Conservation (phyloP, 2,113 vertebrate species). For the Archocentrus centrarchus region DNA sequence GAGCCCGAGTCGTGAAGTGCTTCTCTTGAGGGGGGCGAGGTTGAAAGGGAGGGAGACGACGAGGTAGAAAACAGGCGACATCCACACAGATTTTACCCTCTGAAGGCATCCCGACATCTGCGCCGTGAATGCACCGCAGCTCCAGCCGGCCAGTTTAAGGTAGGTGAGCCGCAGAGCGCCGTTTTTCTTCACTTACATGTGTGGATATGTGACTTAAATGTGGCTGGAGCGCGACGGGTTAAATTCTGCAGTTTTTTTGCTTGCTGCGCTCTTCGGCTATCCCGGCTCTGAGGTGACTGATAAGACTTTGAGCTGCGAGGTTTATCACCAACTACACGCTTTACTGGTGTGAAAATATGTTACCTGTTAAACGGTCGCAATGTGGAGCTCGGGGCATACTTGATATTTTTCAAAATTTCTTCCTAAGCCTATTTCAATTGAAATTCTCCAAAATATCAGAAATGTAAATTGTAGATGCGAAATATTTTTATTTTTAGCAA, state of each 20-base stretch:
- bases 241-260: constrained; percentile 85
- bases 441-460: not conserved
- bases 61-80: constrained; percentile 38
- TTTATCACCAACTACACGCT: not conserved
- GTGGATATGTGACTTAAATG: not conserved
- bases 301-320: not conserved
- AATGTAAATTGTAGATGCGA: not conserved
- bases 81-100: constrained; percentile 22
- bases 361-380: not conserved
- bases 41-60: constrained; percentile 54
- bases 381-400: not conserved
- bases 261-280: constrained; percentile 51
- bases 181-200: constrained; percentile 27
- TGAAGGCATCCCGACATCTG: constrained; percentile 36
- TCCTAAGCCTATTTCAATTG: not conserved
- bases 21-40: constrained; percentile 71
- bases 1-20: constrained; percentile 72
- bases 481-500: not conserved
- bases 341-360: constrained; percentile 17
- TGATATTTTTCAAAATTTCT: not conserved
- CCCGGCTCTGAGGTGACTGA: constrained; percentile 46
- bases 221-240: constrained; percentile 77
- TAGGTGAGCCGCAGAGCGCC: constrained; percentile 21
- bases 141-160: constrained; percentile 2
- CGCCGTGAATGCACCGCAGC: constrained; percentile 24